A percentile compares a stretch with the other conserved stretches of the same genome.
Evolutionary conservation across 2,797 vertebrate species (phyloP).

Genomic region (Enteromius viviparus): DNA sequence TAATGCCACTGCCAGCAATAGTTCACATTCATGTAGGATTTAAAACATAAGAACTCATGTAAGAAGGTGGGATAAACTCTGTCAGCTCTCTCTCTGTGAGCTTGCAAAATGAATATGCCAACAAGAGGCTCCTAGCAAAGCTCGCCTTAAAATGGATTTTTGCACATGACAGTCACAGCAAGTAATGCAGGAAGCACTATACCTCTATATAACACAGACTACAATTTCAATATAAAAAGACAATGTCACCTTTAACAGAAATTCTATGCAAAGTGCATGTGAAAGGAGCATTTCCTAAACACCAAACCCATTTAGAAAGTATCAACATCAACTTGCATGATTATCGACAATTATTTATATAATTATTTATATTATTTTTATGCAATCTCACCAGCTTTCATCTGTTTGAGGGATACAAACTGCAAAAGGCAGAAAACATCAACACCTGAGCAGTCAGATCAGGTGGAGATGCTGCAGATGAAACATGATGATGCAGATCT

Average conservation of each 20-base stretch:
- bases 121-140: neutral
- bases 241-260: neutral
- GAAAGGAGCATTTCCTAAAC: constrained; percentile 1
- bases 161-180: neutral
- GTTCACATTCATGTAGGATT: neutral
- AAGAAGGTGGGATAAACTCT: constrained; percentile 2
- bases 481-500: constrained; percentile 32
- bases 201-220: neutral
- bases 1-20: neutral
- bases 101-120: neutral
- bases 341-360: neutral
- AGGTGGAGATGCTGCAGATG: constrained; percentile 29
- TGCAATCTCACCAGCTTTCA: constrained; percentile 3
- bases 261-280: neutral
- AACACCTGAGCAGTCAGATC: constrained; percentile 15
- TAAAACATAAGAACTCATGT: constrained; percentile 4
- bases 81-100: neutral
- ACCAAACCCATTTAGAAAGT: neutral
- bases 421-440: neutral
- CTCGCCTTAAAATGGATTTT: neutral
- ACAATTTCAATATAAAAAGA: neutral
- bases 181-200: neutral
- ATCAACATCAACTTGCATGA: neutral
- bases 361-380: no score
- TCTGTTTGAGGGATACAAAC: neutral